A percentile compares a stretch with the other conserved stretches of the same genome.
These are phyloP conservation scores for Cybosia mesomella DNA, from an alignment of 2,888 invertebrate genomes.

Conservation along the genomic window DNA sequence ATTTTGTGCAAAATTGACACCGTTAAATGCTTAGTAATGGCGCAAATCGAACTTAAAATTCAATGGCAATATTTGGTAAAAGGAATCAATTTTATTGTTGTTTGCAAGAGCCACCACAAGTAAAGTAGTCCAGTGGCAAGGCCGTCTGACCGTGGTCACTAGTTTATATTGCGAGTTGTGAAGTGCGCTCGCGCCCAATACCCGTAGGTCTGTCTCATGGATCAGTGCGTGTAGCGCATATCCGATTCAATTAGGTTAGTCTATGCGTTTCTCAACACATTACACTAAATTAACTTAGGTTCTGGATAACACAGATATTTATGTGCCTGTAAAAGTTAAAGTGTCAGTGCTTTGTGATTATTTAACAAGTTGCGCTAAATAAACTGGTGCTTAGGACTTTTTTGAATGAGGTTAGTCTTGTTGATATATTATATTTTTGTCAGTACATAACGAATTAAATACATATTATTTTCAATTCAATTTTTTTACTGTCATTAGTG, in stretches of 20 bases:
- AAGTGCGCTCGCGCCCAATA: conserved; percentile 62
- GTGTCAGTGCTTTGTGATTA: conserved; percentile 38
- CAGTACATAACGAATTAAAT: not conserved
- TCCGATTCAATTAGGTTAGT: conserved; percentile 28
- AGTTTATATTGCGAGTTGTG: conserved; percentile 64
- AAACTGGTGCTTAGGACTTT: conserved; percentile 23
- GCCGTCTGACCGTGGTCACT: conserved; percentile 56
- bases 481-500: too few relatives aligned
- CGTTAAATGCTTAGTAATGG: conserved; percentile 20
- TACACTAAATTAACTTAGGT: conserved; percentile 31
- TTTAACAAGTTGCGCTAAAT: conserved; percentile 27
- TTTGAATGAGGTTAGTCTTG: conserved; percentile 39
- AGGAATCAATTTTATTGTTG: conserved; percentile 34
- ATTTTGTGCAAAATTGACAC: not conserved
- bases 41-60: conserved; percentile 46
- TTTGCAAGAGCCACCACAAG: conserved; percentile 33
- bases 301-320: conserved; percentile 27
- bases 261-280: conserved; percentile 35
- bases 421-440: not conserved
- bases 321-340: conserved; percentile 9
- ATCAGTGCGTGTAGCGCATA: conserved; percentile 57
- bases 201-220: conserved; percentile 29
- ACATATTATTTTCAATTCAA: not conserved
- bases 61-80: conserved; percentile 36
- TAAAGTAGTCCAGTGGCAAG: conserved; percentile 61